These are phyloP conservation scores for Tokudaia muenninki DNA, from an alignment of 2,797 vertebrate species.

Conservation along the genomic window DNA sequence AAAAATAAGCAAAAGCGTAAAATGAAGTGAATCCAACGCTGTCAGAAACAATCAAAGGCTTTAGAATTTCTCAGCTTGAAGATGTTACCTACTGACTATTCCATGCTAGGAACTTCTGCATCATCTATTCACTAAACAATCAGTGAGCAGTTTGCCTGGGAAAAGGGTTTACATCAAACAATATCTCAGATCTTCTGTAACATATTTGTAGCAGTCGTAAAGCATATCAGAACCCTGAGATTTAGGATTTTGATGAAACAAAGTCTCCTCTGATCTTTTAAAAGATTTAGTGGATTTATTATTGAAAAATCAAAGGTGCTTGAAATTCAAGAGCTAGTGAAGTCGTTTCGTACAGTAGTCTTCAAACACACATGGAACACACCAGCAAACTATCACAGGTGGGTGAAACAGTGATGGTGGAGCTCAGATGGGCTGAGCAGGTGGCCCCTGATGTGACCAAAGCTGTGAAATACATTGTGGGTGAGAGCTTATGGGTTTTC, in stretches of 20 bases:
- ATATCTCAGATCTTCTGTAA: not conserved
- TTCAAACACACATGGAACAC: not conserved
- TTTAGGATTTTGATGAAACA: not conserved
- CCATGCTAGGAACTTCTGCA: not conserved
- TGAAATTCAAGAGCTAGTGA: not conserved
- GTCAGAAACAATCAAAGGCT: not conserved
- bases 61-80: not conserved
- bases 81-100: not conserved
- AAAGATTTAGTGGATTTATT: not conserved
- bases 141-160: not conserved
- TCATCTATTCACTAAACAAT: not conserved
- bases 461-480: not conserved
- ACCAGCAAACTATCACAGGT: not conserved
- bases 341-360: not conserved
- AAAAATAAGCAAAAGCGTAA: not conserved
- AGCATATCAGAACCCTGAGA: not conserved
- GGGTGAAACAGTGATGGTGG: fast-evolving
- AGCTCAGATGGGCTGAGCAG: not conserved
- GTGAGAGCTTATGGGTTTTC: fast-evolving
- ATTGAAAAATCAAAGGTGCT: not conserved
- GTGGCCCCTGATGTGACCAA: not conserved
- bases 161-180: not conserved
- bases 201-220: not conserved
- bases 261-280: not conserved
- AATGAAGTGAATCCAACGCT: not conserved